Evolutionary conservation across 2,797 vertebrate species (phyloP), one percentile per base, ranked within the genome.

Genomic region (Gallinago nigripennis): DNA sequence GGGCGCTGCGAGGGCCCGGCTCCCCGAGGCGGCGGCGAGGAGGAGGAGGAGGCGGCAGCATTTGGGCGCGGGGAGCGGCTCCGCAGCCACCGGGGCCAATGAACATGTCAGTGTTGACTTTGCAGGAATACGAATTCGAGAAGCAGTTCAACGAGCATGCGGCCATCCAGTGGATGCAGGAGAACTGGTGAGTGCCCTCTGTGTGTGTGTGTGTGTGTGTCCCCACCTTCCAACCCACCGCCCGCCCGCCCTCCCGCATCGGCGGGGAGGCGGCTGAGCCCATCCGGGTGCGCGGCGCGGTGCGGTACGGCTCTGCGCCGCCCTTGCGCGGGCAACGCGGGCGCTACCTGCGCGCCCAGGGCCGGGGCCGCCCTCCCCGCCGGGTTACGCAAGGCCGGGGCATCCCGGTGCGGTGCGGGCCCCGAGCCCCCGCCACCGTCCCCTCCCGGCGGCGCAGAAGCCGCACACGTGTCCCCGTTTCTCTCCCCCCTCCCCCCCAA

Each of bases 51-150:
- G 21, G 48, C 71, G 69, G 93, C 84, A 60, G 88, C 88, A 80
- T 88, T 71, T 88, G 68, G 81, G 81, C 58, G 85, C 85, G 91
- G 84, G 88, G 85, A 91, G 82, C 81, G 88, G 82, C 88, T 86
- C 85, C 84, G 91, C 94, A 82, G 96, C 86, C 88, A 95, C 94
- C 97, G 43, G 96, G 95, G 94, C 97, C 98, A 96, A 98, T 96
- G 96, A 99, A 98, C 98, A 99, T 99, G 99, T 99, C 99, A 98
- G 99, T 99, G 98, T 98, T 99, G 94, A 99, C 99, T 94, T 98
- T 99, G 96, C 99, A 99, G 98, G 99, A 99, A 98, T 99, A 99
- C 89, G 99, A 99, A 97, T 99, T 99, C 97, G 99, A 99, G 98
- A 98, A 99, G 94, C 99, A 99, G 96, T 99, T 99, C 98, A 99